Percentiles rank a stretch among this genome's conserved stretches.
Conservation (phyloP, 2,888 invertebrate genomes). For the Trichogramma dendrolimi region DNA sequence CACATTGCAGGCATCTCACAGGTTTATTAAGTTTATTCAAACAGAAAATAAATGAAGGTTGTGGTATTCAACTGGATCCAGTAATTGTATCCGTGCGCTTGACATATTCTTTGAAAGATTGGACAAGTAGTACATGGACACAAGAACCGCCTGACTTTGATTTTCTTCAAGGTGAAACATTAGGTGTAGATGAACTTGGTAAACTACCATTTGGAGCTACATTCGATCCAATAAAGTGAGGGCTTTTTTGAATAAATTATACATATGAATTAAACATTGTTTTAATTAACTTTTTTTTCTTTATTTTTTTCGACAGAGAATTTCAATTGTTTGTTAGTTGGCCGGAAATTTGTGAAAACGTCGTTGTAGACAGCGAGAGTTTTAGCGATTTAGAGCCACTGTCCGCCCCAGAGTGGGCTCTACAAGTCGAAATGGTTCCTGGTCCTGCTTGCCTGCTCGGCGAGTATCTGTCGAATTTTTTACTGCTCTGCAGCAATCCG, state of each 20-base stretch:
- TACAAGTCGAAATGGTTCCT: constrained; percentile 64
- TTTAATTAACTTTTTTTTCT: constrained; percentile 3
- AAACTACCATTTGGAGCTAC: constrained; percentile 80
- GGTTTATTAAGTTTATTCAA: constrained; percentile 82
- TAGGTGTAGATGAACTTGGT: constrained; percentile 55
- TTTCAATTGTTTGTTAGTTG: constrained; percentile 77
- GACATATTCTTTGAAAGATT: constrained; percentile 66
- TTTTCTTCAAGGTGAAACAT: constrained; percentile 56
- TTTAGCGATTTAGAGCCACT: constrained; percentile 85
- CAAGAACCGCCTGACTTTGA: constrained; percentile 59
- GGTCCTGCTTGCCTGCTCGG: constrained; percentile 72
- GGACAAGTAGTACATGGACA: constrained; percentile 62
- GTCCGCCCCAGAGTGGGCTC: constrained; percentile 76
- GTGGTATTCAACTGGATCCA: constrained; percentile 56
- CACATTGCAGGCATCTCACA: constrained; percentile 77
- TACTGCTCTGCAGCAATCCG: constrained; percentile 61
- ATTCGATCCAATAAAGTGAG: constrained; percentile 68
- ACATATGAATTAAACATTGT: not conserved
- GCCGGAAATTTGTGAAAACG: constrained; percentile 80
- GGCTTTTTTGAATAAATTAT: constrained; percentile 4
- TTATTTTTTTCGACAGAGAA: constrained; percentile 54
- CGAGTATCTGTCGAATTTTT: constrained; percentile 69
- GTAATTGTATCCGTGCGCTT: constrained; percentile 71
- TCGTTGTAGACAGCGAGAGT: constrained; percentile 81
- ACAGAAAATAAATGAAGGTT: constrained; percentile 68